phyloP scores from a whole-genome alignment of 2,113 vertebrate genomes.

The Campylomormyrus tamandua region DNA sequence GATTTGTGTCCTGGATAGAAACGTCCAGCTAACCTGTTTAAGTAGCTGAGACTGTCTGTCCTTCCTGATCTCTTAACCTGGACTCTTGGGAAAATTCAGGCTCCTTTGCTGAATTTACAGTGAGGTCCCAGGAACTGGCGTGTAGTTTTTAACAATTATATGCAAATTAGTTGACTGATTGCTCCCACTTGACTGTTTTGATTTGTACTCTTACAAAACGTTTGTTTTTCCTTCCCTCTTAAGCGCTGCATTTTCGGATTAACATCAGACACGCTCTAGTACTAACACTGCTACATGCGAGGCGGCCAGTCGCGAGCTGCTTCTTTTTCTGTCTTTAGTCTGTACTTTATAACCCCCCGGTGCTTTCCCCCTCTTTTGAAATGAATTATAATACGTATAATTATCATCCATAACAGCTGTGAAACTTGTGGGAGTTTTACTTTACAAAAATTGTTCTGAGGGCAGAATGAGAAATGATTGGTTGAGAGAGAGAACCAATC shows the following conservation, averaged over 20 bases:
- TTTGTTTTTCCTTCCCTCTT: not conserved
- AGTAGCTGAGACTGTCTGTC: not conserved
- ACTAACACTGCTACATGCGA: not conserved
- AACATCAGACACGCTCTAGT: not conserved
- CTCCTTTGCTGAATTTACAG: not conserved
- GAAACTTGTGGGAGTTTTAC: not conserved
- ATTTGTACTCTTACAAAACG: not conserved
- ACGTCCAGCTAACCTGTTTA: not conserved
- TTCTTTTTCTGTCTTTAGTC: not conserved
- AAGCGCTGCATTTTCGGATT: not conserved
- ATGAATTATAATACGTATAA: not conserved
- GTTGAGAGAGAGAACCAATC: too few species aligned
- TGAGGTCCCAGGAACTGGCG: not conserved
- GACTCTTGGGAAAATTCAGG: not conserved
- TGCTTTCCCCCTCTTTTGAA: not conserved
- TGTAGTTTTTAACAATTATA: not conserved
- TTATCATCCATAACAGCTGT: not conserved
- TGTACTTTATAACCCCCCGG: not conserved
- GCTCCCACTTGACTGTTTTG: not conserved
- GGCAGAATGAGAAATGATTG: too few species aligned
- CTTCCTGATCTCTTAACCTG: not conserved
- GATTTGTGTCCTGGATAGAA: not conserved
- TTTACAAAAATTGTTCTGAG: too few species aligned
- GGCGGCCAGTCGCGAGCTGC: not conserved
- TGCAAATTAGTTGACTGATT: not conserved